Conservation (phyloP, 2,797 vertebrate species). For the Morelia viridis region DNA sequence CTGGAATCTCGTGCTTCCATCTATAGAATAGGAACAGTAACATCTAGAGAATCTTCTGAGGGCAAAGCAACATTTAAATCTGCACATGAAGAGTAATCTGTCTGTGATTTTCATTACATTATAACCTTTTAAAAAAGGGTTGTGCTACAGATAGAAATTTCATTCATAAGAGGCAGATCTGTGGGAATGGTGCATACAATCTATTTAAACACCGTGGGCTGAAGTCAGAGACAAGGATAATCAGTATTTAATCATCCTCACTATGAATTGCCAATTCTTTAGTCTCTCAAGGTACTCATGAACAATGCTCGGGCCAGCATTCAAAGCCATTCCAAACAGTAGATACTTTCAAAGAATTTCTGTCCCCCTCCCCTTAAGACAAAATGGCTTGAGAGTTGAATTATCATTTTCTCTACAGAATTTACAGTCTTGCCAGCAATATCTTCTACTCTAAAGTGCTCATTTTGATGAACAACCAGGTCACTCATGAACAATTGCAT, state of each 20-base stretch:
- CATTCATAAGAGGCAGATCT: conserved; percentile 6
- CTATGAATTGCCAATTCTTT: conserved; percentile 72
- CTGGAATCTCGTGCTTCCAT: not conserved
- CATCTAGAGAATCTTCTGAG: not conserved
- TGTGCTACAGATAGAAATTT: conserved; percentile 16
- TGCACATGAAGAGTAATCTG: not conserved
- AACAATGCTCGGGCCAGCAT: conserved; percentile 75
- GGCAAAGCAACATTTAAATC: not conserved
- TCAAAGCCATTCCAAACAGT: conserved; percentile 68
- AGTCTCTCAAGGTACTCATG: conserved; percentile 74
- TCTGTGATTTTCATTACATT: not conserved
- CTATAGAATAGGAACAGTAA: not conserved
- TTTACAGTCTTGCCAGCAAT: conserved; percentile 72
- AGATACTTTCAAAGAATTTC: conserved; percentile 75
- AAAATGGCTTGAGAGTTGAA: conserved; percentile 70
- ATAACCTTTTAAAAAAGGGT: not conserved
- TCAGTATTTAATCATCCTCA: conserved; percentile 73
- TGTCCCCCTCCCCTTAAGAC: conserved; percentile 62
- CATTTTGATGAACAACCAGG: conserved; percentile 75
- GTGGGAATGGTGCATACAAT: not conserved
- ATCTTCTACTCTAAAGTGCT: conserved; percentile 70
- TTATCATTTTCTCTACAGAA: conserved; percentile 72
- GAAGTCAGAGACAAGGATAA: conserved; percentile 65
- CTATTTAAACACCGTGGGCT: conserved; percentile 53
- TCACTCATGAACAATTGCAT: conserved; percentile 70